Conservation (phyloP, 2,797 vertebrate species). For the Poecile montanus region DNA sequence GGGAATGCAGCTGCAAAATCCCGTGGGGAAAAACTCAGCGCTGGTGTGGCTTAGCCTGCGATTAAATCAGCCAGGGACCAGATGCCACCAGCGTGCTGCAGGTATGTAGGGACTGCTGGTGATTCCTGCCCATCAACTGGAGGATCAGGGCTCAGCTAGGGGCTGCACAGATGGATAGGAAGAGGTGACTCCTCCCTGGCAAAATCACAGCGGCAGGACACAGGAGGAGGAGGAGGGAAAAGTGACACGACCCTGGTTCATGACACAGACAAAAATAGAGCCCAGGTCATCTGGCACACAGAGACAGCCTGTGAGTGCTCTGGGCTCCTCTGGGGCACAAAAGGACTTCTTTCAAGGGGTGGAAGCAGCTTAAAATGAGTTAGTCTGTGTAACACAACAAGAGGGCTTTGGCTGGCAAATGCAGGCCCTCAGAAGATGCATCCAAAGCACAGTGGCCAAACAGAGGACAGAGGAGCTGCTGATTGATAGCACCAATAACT, state of each 20-base stretch:
- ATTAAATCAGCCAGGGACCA: neutral
- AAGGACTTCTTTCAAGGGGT: neutral
- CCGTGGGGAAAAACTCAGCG: too few species aligned
- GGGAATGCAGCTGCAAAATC: too few species aligned
- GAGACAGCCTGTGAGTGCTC: neutral
- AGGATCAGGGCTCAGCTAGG: neutral
- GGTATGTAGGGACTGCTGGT: neutral
- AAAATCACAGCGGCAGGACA: neutral
- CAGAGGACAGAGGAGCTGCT: neutral
- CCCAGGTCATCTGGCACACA: neutral
- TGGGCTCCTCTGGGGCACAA: neutral
- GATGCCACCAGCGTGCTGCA: neutral
- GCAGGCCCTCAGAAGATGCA: neutral
- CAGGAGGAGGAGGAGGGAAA: neutral
- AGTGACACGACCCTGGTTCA: neutral
- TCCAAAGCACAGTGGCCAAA: neutral
- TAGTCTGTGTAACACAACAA: neutral
- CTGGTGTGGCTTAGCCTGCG: neutral
- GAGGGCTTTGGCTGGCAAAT: neutral
- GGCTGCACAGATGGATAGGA: neutral
- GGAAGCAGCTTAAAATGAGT: neutral
- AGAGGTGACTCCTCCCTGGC: neutral
- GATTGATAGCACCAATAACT: neutral
- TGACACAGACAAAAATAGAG: conserved; percentile 2
- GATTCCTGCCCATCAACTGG: neutral